These are phyloP conservation scores for Thera britannica DNA, from an alignment of 2,888 invertebrate genomes.

Conservation along the genomic window DNA sequence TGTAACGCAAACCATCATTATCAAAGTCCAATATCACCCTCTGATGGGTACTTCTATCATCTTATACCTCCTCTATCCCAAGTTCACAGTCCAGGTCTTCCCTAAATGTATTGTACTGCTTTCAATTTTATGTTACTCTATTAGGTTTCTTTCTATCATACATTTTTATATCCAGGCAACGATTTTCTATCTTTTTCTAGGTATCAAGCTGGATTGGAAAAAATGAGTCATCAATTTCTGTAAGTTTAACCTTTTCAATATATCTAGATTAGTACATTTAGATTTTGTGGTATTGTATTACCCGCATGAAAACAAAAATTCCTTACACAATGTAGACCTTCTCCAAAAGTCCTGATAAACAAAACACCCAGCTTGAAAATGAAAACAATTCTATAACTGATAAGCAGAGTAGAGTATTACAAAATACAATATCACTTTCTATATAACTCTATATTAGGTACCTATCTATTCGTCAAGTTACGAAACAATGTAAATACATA, in stretches of 20 bases:
- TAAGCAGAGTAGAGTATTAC: too few species aligned
- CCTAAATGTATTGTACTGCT: too few species aligned
- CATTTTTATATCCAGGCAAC: conserved; percentile 27
- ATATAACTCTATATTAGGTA: too few species aligned
- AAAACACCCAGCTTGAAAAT: too few species aligned
- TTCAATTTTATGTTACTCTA: neutral
- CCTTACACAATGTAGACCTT: neutral
- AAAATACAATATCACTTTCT: too few species aligned
- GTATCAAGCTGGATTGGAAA: conserved; percentile 36
- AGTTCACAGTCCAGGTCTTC: too few species aligned
- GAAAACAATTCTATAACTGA: too few species aligned
- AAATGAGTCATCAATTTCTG: conserved; percentile 32
- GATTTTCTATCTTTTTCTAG: conserved; percentile 31
- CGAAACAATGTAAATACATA: too few species aligned
- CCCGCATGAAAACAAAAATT: neutral
- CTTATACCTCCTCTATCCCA: too few species aligned
- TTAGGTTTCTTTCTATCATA: conserved; percentile 11
- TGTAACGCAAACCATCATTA: neutral
- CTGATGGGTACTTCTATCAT: neutral
- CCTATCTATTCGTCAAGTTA: too few species aligned
- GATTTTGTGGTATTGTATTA: conserved; percentile 2
- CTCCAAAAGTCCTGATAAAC: too few species aligned
- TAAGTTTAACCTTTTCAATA: conserved; percentile 22
- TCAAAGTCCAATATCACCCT: neutral
- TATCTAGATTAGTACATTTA: conserved; percentile 13